A percentile compares a stretch with the other conserved stretches of the same genome.
Conservation (phyloP, 1,140 invertebrate species). For the Cardiocondyla obscurior region DNA sequence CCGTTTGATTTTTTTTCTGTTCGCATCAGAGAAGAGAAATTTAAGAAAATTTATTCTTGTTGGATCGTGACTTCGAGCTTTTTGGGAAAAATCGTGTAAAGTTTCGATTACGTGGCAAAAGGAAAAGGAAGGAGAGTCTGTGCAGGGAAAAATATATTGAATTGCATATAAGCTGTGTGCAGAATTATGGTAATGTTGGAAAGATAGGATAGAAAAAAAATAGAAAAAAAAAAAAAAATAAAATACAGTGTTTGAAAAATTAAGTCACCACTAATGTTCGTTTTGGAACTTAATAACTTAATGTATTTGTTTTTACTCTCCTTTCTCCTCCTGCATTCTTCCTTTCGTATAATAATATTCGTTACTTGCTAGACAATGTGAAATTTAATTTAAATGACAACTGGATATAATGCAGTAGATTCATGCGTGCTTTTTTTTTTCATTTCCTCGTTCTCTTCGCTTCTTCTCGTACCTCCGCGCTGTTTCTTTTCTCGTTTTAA, state of each 20-base stretch:
- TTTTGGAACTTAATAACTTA: slow-evolving; percentile 80
- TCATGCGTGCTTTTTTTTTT: slow-evolving; percentile 72
- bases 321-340: slow-evolving; percentile 79
- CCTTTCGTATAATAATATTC: slow-evolving; percentile 79
- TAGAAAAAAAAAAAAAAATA: slow-evolving; percentile 38
- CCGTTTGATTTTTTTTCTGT: slow-evolving; percentile 4
- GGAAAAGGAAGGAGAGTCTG: slow-evolving; percentile 43
- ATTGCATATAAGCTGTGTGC: slow-evolving; percentile 10
- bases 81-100: not conserved
- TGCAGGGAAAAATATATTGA: slow-evolving; percentile 1
- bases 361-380: slow-evolving; percentile 79
- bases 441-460: slow-evolving; percentile 63
- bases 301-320: slow-evolving; percentile 78
- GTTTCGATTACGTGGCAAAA: slow-evolving; percentile 16
- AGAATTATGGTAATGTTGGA: not conserved
- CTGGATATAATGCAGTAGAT: slow-evolving; percentile 77
- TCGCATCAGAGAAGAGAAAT: not conserved
- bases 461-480: slow-evolving; percentile 66
- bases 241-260: slow-evolving; percentile 67
- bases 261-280: slow-evolving; percentile 75
- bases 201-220: not conserved
- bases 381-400: slow-evolving; percentile 82
- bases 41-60: not conserved
- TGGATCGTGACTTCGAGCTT: not conserved
- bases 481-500: slow-evolving; percentile 49